Conservation (phyloP, 2,113 vertebrate species). For the Pedetes capensis region DNA sequence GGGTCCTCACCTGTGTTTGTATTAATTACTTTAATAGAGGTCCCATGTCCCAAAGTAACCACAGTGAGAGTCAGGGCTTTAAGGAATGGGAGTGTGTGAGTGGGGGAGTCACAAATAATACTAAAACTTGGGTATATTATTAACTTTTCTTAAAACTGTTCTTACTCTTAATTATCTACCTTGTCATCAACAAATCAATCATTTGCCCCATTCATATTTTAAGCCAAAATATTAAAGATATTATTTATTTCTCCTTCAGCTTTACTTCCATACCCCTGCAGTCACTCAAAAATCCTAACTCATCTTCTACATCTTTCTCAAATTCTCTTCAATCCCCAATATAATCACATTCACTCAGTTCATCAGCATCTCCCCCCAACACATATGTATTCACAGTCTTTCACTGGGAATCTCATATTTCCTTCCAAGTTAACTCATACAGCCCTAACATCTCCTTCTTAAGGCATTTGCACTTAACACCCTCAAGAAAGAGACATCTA, state of each 20-base stretch:
- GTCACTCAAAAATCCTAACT: background rate
- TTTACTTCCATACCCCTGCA: rapidly evolving
- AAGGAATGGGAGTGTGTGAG: too few species aligned
- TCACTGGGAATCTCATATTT: background rate
- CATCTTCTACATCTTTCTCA: background rate
- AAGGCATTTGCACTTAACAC: background rate
- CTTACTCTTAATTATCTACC: background rate
- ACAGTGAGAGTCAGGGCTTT: too few species aligned
- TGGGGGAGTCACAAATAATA: background rate
- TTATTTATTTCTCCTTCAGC: background rate
- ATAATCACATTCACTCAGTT: background rate
- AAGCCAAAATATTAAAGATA: background rate
- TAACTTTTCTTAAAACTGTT: background rate
- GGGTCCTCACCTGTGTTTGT: background rate
- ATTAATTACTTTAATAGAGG: background rate
- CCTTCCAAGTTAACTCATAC: background rate
- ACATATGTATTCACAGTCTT: background rate
- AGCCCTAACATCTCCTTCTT: background rate
- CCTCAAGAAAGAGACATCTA: background rate
- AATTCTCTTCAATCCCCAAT: background rate
- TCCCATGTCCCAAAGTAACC: background rate
- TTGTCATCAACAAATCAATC: background rate
- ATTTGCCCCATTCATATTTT: background rate
- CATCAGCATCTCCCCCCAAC: background rate
- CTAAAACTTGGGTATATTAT: background rate